Base-by-base conservation (phyloP, 2,797 vertebrate genomes). In the Anabas testudineus region DNA sequence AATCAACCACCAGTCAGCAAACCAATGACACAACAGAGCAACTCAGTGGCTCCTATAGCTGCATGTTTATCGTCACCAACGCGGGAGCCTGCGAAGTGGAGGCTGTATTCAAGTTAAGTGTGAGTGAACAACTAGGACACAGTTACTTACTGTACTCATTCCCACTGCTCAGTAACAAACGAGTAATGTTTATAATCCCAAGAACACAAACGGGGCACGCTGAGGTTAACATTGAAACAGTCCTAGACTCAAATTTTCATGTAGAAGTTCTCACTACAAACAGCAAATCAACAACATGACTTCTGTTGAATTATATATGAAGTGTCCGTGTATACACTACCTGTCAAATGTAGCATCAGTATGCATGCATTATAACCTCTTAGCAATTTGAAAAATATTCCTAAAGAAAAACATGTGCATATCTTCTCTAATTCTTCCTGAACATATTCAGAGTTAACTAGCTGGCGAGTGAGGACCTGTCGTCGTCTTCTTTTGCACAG, bases 261-360 rank as follows among this genome's bases (percentile, higher is more conserved):
- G 71, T 34, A 60, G 55, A 82, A 73, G 42, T 34, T 52, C 68
- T 67, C 1, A 3, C 54, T 71, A 48, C 58, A 47, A 83, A 81
- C 61, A 66, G 61, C 39, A 68, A 78, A 7, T n/a, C 18, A 67
- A 71, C 34, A 52, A 22, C 49, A 55, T 0, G 43, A 21, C 47
- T 65, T 55, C 48, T 48, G 58, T 49, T 83, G 47, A 84, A 84
- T 80, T 62, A 82, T 81, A 62, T 28, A 79, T 85, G 71, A 64
- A 39, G 48, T 46, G 62, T 62, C 18, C 52, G 21, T 76, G 37
- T 47, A 12, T 36, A n/a, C 19, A 46, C 7, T 21, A 7, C 28
- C 16, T 16, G 30, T 16, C 13, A 8, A 48, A 42, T n/a, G n/a
- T n/a, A n/a, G n/a, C n/a, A n/a, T n/a, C n/a, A 22, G 37, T 32